Evolutionary conservation across 2,888 invertebrate species (phyloP).

Genomic region (Erebia epiphron): DNA sequence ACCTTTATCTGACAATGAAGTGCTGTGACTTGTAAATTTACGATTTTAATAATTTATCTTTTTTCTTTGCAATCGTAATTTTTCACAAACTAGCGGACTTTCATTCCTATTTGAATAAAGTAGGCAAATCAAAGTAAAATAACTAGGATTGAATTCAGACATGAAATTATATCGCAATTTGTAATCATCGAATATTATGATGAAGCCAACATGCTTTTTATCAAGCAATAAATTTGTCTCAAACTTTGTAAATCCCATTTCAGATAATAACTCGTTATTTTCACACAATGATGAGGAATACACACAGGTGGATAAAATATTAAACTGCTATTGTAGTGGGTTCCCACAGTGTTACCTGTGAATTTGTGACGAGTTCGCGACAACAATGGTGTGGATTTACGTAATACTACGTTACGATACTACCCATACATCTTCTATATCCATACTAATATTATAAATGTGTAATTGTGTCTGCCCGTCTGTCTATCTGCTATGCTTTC

Average conservation of each 20-base stretch:
- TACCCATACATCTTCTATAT: neutral
- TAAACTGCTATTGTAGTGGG: constrained; percentile 39
- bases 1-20: too few species aligned
- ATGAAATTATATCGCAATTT: too few species aligned
- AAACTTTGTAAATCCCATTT: constrained; percentile 13
- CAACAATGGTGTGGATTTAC: constrained; percentile 42
- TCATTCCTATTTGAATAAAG: too few species aligned
- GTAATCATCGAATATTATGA: neutral
- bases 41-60: too few species aligned
- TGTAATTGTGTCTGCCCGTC: neutral
- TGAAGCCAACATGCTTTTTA: neutral
- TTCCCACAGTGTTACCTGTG: constrained; percentile 45
- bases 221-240: neutral
- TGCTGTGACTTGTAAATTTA: too few species aligned
- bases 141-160: too few species aligned
- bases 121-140: too few species aligned
- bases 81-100: too few species aligned
- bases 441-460: neutral
- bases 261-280: constrained; percentile 16
- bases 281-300: constrained; percentile 30
- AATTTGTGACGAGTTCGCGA: constrained; percentile 35
- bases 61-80: too few species aligned
- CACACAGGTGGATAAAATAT: constrained; percentile 39
- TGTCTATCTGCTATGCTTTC: neutral
- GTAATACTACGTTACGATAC: constrained; percentile 33